These are phyloP conservation scores for Temnothorax longispinosus DNA, from an alignment of 1,140 invertebrate genomes.

Conservation along the genomic window DNA sequence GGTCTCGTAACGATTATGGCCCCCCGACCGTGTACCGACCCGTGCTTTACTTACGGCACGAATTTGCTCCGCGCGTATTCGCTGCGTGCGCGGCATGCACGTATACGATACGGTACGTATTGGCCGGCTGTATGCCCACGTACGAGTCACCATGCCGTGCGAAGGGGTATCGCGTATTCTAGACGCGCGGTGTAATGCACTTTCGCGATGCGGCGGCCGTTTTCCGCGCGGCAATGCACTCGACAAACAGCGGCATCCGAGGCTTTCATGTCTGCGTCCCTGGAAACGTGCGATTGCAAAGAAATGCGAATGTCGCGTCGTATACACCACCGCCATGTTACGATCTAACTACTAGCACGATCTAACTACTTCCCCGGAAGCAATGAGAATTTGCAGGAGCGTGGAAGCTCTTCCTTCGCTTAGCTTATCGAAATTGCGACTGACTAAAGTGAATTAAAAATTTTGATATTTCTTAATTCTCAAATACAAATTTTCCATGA, in stretches of 20 bases:
- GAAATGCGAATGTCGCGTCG: conserved; percentile 21
- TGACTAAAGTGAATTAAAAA: not conserved
- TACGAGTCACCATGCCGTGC: not conserved
- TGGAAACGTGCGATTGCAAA: conserved; percentile 46
- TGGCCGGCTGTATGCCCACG: conserved; percentile 12
- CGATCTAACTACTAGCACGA: not conserved
- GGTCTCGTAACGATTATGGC: conserved; percentile 44
- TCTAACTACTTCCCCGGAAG: not conserved
- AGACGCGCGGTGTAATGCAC: conserved; percentile 51
- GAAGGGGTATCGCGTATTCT: conserved; percentile 46
- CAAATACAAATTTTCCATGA: not conserved
- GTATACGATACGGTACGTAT: conserved; percentile 15
- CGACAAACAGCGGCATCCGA: conserved; percentile 29
- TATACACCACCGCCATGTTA: not conserved
- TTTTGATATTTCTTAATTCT: not conserved
- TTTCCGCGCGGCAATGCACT: conserved; percentile 23
- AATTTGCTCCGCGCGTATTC: conserved; percentile 34
- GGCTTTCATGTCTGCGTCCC: not conserved
- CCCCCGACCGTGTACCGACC: conserved; percentile 8
- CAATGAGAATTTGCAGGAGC: not conserved
- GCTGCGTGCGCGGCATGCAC: conserved; percentile 15
- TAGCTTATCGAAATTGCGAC: not conserved
- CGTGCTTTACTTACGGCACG: conserved; percentile 42
- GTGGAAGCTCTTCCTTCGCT: not conserved
- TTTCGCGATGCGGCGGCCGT: conserved; percentile 41